Base-by-base conservation (phyloP, 2,888 invertebrate genomes). In the Orthosia gracilis region DNA sequence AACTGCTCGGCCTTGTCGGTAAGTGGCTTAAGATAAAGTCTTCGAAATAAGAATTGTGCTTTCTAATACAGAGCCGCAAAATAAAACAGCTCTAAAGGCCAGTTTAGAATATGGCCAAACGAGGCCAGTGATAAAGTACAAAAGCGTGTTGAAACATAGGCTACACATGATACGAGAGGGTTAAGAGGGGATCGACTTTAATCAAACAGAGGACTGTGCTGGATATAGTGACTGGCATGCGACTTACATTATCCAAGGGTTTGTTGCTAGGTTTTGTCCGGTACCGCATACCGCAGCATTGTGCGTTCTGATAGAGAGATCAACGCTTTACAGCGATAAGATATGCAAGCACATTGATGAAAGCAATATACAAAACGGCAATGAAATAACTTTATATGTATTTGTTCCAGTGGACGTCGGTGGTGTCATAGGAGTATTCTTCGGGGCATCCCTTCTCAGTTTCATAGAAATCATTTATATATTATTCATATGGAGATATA, bases 1-100 rank as follows among this genome's bases (percentile, higher is more conserved):
- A 97, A 59, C 94, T 95, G 31, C 92, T 97, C 79, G 97, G 97
- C 85, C 93, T 97, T 82, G 97, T 97, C 45, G 97, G 97, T 97
- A 93, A 83, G 72, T 74, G 45, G 7, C n/a, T n/a, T 11, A 12
- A 26, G 31, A 18, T 18, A 0, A 31, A 31, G 12, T 40, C 5
- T 40, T 40, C 40, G 9, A 40, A 40, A 40, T 40, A 40, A 40
- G 40, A 40, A 40, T 40, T 40, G 40, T 9, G 40, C 40, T 40
- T 40, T 40, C 40, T 31, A n/a, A n/a, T n/a, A n/a, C n/a, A n/a
- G n/a, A n/a, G n/a, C n/a, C n/a, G n/a, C n/a, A n/a, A n/a, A n/a
- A n/a, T n/a, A n/a, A 31, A 31, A 31, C 31, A 31, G 31, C 7
- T 7, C 31, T 0, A 31, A 31, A 31, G 31, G 31, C 31, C 7